phyloP scores from a whole-genome alignment of 2,797 vertebrate species.

The Perodicticus potto region DNA sequence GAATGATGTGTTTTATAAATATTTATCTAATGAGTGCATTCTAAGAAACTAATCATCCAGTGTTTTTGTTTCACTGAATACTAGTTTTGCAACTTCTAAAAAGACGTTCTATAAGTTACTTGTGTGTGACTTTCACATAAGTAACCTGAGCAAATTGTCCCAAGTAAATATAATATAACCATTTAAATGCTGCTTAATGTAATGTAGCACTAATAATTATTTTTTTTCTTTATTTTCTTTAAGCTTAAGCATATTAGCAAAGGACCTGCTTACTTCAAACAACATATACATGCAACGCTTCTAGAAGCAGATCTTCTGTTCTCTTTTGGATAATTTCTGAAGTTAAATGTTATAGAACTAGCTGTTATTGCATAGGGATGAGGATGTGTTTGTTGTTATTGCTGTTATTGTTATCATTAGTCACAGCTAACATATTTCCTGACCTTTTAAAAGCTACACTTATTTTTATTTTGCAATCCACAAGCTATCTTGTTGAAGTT shows the following conservation, averaged over 20 bases:
- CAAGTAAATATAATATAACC: conserved; percentile 19
- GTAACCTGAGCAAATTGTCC: conserved; percentile 16
- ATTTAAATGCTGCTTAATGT: neutral
- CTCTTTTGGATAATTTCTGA: neutral
- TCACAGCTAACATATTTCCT: neutral
- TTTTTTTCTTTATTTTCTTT: neutral
- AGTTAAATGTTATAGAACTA: neutral
- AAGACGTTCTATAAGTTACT: neutral
- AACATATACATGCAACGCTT: neutral
- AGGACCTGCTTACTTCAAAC: neutral
- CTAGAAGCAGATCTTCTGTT: neutral
- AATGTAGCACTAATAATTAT: neutral
- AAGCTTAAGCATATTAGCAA: neutral
- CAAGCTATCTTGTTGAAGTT: neutral
- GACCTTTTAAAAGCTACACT: neutral
- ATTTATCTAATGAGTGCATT: conserved; percentile 18
- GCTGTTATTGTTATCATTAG: neutral
- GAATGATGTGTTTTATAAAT: neutral
- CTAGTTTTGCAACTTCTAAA: neutral
- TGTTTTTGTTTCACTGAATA: conserved; percentile 34
- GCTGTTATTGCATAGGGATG: neutral
- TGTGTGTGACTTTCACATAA: neutral
- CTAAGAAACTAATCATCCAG: neutral
- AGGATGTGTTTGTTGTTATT: neutral
- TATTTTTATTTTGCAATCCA: neutral